Conservation (phyloP, 2,888 invertebrate species). For the Morpho deidamia region DNA sequence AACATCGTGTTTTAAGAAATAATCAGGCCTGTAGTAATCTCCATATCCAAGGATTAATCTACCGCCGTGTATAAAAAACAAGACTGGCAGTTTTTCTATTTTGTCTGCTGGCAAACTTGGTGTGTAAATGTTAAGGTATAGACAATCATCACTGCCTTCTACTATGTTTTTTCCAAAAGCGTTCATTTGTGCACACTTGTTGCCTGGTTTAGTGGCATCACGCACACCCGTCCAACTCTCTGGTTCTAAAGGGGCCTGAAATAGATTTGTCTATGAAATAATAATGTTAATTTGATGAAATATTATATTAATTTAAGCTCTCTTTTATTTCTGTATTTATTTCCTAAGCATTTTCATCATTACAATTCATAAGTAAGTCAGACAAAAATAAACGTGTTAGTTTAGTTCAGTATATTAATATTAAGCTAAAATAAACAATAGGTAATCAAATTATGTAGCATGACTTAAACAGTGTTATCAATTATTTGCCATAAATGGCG, state of each 20-base stretch:
- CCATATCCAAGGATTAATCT: conserved; percentile 74
- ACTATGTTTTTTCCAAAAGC: conserved; percentile 51
- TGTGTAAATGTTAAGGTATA: conserved; percentile 83
- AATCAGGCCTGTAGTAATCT: conserved; percentile 63
- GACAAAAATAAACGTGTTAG: too few species aligned
- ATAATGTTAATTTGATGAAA: too few species aligned
- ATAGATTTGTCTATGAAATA: neutral
- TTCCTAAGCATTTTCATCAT: too few species aligned
- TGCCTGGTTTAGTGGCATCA: conserved; percentile 60
- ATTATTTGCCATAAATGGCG: too few species aligned
- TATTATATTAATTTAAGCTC: too few species aligned
- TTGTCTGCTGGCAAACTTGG: conserved; percentile 67
- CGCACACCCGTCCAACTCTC: conserved; percentile 48
- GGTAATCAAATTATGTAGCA: too few species aligned
- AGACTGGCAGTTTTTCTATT: conserved; percentile 57
- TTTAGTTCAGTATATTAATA: too few species aligned
- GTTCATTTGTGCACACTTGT: conserved; percentile 63
- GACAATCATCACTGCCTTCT: conserved; percentile 81
- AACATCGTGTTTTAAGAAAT: conserved; percentile 50
- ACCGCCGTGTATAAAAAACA: conserved; percentile 79
- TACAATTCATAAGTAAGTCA: too few species aligned
- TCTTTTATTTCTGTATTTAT: too few species aligned
- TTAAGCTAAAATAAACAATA: too few species aligned
- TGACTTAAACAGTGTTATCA: too few species aligned
- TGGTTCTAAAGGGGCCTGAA: conserved; percentile 54